phyloP scores from a whole-genome alignment of 2,888 invertebrate species.

The Megalurothrips usitatus region DNA sequence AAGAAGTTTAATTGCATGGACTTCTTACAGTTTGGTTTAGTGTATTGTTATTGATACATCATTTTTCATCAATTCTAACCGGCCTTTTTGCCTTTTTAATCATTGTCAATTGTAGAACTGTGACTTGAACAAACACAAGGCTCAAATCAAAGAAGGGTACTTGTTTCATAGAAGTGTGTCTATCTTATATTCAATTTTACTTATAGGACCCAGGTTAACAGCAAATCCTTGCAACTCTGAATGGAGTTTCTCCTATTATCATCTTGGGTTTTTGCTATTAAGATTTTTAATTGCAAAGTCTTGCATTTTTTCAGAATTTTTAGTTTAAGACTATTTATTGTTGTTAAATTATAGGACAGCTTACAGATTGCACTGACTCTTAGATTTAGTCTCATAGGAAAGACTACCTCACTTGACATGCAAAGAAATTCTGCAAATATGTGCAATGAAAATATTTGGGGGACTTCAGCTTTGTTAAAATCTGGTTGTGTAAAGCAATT shows the following conservation, averaged over 20 bases:
- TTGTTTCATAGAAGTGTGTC: not conserved
- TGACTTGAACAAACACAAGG: not conserved
- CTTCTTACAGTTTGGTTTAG: not conserved
- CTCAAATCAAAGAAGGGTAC: not conserved
- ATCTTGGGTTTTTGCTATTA: not conserved
- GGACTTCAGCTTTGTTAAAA: too few species aligned
- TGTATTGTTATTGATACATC: not conserved
- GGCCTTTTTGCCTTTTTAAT: not conserved
- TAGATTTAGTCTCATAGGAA: not conserved
- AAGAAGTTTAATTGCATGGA: not conserved
- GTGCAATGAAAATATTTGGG: not conserved
- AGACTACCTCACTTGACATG: not conserved
- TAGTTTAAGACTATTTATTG: slow-evolving; percentile 23
- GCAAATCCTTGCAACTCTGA: not conserved
- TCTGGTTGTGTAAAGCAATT: too few species aligned
- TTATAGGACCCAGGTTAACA: not conserved
- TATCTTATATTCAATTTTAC: not conserved
- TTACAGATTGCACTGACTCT: not conserved
- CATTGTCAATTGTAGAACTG: slow-evolving; percentile 3
- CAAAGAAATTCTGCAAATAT: not conserved
- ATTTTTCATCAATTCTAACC: not conserved
- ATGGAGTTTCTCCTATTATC: not conserved
- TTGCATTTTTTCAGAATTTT: not conserved
- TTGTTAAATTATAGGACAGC: slow-evolving; percentile 14
- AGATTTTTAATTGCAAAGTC: not conserved